A percentile compares a stretch with the other conserved stretches of the same genome.
These are phyloP conservation scores for Sturnira hondurensis DNA, from an alignment of 2,113 vertebrate genomes.

Conservation along the genomic window DNA sequence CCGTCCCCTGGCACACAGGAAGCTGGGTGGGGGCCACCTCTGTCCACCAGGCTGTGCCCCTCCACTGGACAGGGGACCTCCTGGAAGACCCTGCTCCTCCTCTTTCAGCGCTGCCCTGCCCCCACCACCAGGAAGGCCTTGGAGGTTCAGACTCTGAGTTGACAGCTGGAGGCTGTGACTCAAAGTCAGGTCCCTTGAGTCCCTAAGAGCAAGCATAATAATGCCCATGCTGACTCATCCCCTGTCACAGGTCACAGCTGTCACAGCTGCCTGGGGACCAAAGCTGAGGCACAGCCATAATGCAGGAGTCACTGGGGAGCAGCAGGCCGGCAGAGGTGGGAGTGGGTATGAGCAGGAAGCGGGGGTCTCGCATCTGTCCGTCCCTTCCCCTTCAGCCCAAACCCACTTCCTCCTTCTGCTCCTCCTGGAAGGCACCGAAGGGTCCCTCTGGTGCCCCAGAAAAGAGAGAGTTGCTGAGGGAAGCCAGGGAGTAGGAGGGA, in stretches of 20 bases:
- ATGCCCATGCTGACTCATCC: slow-evolving; percentile 40
- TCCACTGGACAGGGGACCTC: neutral
- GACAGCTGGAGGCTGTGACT: neutral
- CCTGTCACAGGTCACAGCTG: neutral
- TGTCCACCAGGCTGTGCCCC: neutral
- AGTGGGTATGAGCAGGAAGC: neutral
- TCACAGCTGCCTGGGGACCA: neutral
- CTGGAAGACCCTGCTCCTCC: neutral
- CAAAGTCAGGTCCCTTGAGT: slow-evolving; percentile 15
- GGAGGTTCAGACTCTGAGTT: neutral
- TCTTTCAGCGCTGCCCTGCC: neutral
- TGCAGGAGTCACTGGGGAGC: neutral
- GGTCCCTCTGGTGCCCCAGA: neutral
- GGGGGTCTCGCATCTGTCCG: neutral
- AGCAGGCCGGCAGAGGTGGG: neutral
- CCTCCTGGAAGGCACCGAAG: neutral
- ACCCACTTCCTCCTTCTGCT: neutral
- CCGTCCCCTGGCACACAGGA: neutral
- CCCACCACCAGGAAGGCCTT: neutral
- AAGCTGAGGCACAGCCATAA: neutral
- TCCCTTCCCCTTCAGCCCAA: neutral
- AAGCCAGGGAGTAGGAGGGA: neutral
- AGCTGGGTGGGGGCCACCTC: neutral
- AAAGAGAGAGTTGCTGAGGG: neutral
- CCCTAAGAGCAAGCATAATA: neutral